Evolutionary conservation across 2,888 invertebrate genomes (phyloP), one percentile per base, ranked within the genome.

Genomic region (Nomada fabriciana): DNA sequence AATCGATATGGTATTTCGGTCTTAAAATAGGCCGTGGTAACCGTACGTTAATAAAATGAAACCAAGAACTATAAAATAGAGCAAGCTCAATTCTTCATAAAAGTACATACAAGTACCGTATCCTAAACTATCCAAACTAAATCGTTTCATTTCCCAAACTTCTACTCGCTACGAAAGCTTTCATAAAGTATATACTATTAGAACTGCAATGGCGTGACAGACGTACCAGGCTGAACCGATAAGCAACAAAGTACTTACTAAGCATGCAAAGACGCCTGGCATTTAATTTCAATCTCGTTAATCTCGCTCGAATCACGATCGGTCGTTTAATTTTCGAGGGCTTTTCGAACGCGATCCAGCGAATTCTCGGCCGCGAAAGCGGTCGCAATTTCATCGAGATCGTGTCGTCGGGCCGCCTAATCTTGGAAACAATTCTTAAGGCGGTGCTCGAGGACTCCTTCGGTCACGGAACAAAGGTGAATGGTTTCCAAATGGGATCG

Each of bases 391-490:
- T 61, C 13, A 69, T 75, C 65, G 65, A 43, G 18, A 73, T 65
- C 67, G 67, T 47, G 74, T 77, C 77, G 61, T 47, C 43, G 36
- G 43, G 60, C 47, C 20, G 43, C 20, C 67, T 78, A 78, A 78
- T 78, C 74, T 75, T 63, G 67, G 78, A 63, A 68, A 75, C 67
- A 75, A 75, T 78, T 75, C 68, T 50, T 43, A 75, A 75, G 67
- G 53, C 60, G 59, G 18, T 72, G 47, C 25, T 18, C 57, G n/a
- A 63, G 50, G 20, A 60, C 13, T 42, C 57, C 15, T 69, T 52
- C 65, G 29, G 73, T 65, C 76, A 73, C 76, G 67, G 60, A 74
- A 74, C 20, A 10, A 25, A 23, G 11, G 43, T 20, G 55, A 57
- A 76, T 23, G 23, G 36, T 55, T 57, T 55, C 70, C 36, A 18